Conservation (phyloP, 2,113 vertebrate species). For the Gallinago jamesoni region DNA sequence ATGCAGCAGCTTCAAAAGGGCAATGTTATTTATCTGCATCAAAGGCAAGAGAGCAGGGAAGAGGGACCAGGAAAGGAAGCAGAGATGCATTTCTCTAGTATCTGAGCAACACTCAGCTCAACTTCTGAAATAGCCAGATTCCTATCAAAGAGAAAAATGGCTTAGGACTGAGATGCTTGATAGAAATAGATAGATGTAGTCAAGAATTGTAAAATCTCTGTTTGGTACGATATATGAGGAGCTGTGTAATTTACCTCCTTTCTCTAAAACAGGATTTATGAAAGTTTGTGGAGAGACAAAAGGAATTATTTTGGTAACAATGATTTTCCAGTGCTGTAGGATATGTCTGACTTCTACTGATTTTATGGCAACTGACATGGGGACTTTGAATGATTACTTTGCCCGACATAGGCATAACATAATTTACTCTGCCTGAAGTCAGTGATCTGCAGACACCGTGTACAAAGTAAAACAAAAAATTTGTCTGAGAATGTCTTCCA, state of each 20-base stretch:
- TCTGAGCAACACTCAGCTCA: background rate
- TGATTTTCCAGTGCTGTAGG: constrained; percentile 1
- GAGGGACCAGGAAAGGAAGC: background rate
- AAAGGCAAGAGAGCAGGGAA: background rate
- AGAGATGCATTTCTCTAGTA: background rate
- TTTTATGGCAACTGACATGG: constrained; percentile 5
- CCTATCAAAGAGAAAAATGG: background rate
- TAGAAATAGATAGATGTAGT: background rate
- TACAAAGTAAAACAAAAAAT: background rate
- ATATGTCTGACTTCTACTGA: constrained; percentile 11
- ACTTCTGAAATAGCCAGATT: background rate
- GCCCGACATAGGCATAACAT: background rate
- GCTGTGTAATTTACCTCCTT: background rate
- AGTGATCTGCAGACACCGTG: background rate
- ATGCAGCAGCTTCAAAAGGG: constrained; percentile 13
- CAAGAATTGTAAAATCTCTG: background rate
- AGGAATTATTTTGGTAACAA: constrained; percentile 20
- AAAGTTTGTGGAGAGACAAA: constrained; percentile 35
- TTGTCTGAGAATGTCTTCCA: background rate
- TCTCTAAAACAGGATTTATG: constrained; percentile 11
- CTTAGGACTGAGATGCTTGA: background rate
- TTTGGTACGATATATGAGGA: background rate
- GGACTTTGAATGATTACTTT: background rate
- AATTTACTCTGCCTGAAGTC: constrained; percentile 16
- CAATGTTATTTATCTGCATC: constrained; percentile 14